These are phyloP conservation scores for Trematomus loennbergii DNA, from an alignment of 2,113 vertebrate species.

Conservation along the genomic window DNA sequence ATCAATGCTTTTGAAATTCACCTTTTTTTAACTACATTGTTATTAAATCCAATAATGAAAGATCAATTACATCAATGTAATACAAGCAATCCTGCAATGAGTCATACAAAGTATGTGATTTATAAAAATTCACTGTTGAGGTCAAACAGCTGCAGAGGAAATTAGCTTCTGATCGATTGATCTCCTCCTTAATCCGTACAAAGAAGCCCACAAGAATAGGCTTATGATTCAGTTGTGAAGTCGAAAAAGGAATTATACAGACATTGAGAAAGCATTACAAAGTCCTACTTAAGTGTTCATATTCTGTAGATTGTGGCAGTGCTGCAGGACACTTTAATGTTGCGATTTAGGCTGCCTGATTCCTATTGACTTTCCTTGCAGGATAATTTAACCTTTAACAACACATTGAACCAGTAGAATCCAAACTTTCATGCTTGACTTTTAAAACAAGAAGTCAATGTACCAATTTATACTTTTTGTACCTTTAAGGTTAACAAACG, in stretches of 20 bases:
- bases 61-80: not conserved
- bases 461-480: not conserved
- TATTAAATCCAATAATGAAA: not conserved
- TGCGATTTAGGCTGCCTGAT: not conserved
- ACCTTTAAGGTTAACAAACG: not conserved
- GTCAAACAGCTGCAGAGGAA: conserved; percentile 19
- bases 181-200: not conserved
- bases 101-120: conserved; percentile 8
- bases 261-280: not conserved
- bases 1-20: not conserved
- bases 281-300: not conserved
- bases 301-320: not conserved
- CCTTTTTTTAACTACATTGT: too few relatives aligned
- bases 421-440: not conserved
- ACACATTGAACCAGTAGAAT: conserved; percentile 7
- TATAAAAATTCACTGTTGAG: not conserved
- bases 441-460: not conserved
- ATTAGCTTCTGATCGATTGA: not conserved
- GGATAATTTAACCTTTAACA: not conserved
- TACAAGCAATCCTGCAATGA: not conserved
- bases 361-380: not conserved
- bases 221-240: not conserved
- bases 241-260: not conserved
- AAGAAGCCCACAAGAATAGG: not conserved
- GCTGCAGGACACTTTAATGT: not conserved